A percentile compares a stretch with the other conserved stretches of the same genome.
Evolutionary conservation across 1,140 invertebrate genomes (phyloP).

Genomic region (Eulimnadia texana): DNA sequence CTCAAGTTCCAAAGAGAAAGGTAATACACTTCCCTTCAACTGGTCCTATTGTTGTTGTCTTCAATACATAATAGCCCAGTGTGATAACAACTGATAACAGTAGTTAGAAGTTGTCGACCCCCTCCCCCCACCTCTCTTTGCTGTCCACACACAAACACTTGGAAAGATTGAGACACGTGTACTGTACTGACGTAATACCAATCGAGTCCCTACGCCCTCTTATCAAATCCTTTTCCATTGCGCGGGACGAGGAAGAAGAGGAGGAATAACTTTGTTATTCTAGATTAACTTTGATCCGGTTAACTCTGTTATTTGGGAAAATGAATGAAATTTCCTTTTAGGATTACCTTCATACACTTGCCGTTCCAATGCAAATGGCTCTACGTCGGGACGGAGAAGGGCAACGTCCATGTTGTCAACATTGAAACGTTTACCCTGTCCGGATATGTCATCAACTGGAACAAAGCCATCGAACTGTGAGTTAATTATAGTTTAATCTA

Average conservation of each 20-base stretch:
- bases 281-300: too few relatives aligned
- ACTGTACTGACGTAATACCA: too few relatives aligned
- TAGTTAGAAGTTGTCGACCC: too few relatives aligned
- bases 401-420: constrained; percentile 95
- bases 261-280: too few relatives aligned
- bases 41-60: neutral
- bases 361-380: constrained; percentile 97
- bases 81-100: neutral
- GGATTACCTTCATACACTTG: constrained; percentile 83
- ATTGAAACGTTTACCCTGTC: constrained; percentile 90
- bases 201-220: too few relatives aligned
- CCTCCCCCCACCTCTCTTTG: neutral
- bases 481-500: constrained; percentile 36
- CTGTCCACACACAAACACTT: neutral
- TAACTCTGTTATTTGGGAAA: too few relatives aligned
- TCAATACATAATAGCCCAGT: neutral
- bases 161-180: too few relatives aligned
- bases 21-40: constrained; percentile 33
- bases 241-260: too few relatives aligned
- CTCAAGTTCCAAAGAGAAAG: constrained; percentile 93
- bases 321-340: constrained; percentile 33
- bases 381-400: constrained; percentile 92
- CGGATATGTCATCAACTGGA: constrained; percentile 99
- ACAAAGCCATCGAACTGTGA: constrained; percentile 99
- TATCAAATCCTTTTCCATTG: too few relatives aligned